Evolutionary conservation across 1,140 invertebrate species (phyloP).

Genomic region (Bombyx mori): DNA sequence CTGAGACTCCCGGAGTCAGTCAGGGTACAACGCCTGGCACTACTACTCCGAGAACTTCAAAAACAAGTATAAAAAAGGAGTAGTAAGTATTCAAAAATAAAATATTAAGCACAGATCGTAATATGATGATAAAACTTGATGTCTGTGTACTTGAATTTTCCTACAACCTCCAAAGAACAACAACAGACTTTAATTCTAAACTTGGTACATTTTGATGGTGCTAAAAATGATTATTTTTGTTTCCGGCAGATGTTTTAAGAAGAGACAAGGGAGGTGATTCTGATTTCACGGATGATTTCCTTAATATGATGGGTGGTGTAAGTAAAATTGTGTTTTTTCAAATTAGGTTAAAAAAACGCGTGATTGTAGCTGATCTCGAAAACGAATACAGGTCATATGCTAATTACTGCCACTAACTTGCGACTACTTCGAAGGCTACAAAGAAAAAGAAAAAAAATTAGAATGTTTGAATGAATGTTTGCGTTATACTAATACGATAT

Average conservation of each 20-base stretch:
- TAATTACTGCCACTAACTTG: no score
- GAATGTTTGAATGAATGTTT: no score
- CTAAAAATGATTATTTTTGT: no score
- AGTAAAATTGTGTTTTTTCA: conserved; percentile 17
- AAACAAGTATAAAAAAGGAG: conserved; percentile 22
- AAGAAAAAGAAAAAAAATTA: no score
- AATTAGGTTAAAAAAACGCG: no score
- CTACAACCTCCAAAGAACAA: no score
- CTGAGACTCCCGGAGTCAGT: conserved; percentile 5
- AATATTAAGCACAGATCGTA: not conserved
- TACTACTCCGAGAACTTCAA: conserved; percentile 21
- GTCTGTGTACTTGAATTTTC: not conserved
- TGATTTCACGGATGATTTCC: conserved; percentile 46
- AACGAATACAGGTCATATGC: no score
- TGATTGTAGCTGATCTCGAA: no score
- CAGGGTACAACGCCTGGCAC: conserved; percentile 3
- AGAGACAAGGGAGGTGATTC: conserved; percentile 28
- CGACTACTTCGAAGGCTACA: no score
- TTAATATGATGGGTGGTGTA: conserved; percentile 54
- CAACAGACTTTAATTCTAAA: no score
- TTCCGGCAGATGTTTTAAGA: conserved; percentile 29
- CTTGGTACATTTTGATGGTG: no score
- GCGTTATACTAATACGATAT: no score
- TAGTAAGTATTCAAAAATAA: conserved; percentile 9
- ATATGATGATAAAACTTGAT: not conserved